Conservation (phyloP, 2,888 invertebrate genomes). For the Frankliniella fusca region DNA sequence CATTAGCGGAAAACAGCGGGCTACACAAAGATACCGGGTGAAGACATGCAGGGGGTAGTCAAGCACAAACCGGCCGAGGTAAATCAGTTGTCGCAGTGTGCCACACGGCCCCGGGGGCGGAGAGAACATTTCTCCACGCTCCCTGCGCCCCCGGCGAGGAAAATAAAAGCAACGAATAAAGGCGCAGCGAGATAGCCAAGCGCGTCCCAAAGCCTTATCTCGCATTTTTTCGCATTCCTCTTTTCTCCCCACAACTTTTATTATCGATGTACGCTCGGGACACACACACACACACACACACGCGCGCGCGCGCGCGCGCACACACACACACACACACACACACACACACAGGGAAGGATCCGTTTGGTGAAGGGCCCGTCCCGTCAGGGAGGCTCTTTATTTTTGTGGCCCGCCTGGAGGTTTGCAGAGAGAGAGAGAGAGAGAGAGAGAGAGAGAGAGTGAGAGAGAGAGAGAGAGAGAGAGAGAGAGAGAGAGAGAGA, state of each 20-base stretch:
- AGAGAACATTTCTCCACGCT: too few species aligned
- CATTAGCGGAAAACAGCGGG: too few species aligned
- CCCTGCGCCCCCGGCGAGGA: too few species aligned
- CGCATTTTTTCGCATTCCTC: slow-evolving; percentile 13
- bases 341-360: background rate
- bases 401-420: background rate
- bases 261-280: background rate
- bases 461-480: background rate
- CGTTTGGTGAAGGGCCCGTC: background rate
- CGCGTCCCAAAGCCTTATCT: background rate
- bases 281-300: background rate
- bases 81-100: too few species aligned
- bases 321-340: too few species aligned
- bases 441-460: background rate
- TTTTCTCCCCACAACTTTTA: slow-evolving; percentile 6
- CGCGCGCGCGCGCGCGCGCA: too few species aligned
- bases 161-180: background rate
- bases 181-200: background rate
- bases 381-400: background rate
- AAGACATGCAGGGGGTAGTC: too few species aligned
- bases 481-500: too few species aligned
- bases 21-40: too few species aligned
- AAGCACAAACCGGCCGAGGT: too few species aligned
- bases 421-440: too few species aligned
- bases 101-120: too few species aligned